Evolutionary conservation across 2,797 vertebrate species (phyloP), one percentile per base, ranked within the genome.

Genomic region (Acomys russatus): DNA sequence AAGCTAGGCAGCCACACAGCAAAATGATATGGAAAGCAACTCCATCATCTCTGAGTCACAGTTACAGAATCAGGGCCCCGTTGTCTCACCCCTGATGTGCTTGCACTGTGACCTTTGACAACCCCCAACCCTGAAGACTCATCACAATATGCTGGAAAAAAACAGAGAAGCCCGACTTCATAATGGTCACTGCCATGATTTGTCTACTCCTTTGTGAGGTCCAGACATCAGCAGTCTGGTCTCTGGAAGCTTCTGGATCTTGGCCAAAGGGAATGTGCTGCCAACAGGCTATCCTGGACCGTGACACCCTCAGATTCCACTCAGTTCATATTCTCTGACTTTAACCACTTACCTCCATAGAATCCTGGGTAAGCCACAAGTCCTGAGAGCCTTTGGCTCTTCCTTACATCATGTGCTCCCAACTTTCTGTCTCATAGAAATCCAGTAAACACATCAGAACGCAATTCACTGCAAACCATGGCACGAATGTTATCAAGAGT

Each of bases 191-290:
- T 88, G 10, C 23, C 6, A 61, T 14, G 54, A 74, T 44, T 30
- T 61, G 56, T 25, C 56, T 44, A 33, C 23, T 38, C 54, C 70
- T 73, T 56, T 59, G 51, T 88, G 38, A 56, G 88, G 18, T 3
- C 11, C 17, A 56, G 20, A 63, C 0, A 1, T 18, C 1, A 1
- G 35, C 12, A 70, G 2, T 0, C 14, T 33, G 59, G 49, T 54
- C 20, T 56, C 49, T 68, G 38, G 63, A 56, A 56, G 70, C 83
- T 90, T 68, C 76, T 33, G 1, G 59, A 83, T 44, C 63, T 77
- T 64, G 68, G 11, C 51, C 9, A 49, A 5, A 3, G 3, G 54
- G 22, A 70, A 59, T 0, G 6, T 10, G 38, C 49, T 17, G 20
- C 15, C 35, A 23, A 85, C 3, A 68, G 33, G 51, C 38, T 51